Conservation (phyloP, 2,888 invertebrate genomes). For the Lepidocyrtinus sp. region DNA sequence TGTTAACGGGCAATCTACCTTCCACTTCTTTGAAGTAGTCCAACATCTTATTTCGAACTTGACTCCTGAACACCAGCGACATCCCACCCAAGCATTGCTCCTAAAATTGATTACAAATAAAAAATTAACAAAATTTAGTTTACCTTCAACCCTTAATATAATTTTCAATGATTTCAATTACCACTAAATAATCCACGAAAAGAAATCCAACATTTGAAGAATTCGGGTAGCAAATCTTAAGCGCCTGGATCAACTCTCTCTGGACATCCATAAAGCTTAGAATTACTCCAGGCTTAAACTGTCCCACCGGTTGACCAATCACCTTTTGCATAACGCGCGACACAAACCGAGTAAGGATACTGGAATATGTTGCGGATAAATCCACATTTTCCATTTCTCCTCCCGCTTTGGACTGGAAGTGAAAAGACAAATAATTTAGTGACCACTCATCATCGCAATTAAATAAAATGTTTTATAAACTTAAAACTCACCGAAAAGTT, state of each 20-base stretch:
- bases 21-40: constrained; percentile 41
- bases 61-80: constrained; percentile 44
- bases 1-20: too few species aligned
- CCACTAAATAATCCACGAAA: constrained; percentile 59
- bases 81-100: constrained; percentile 60
- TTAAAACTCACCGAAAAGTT: constrained; percentile 62
- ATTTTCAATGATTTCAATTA: constrained; percentile 33
- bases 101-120: constrained; percentile 36
- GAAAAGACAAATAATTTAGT: not conserved
- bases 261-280: constrained; percentile 49
- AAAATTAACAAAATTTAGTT: not conserved
- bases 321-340: constrained; percentile 52
- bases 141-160: not conserved
- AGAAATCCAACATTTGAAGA: constrained; percentile 56
- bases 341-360: constrained; percentile 61
- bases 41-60: constrained; percentile 25
- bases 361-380: constrained; percentile 56
- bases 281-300: constrained; percentile 39
- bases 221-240: constrained; percentile 59
- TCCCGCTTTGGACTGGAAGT: constrained; percentile 45
- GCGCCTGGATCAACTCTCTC: constrained; percentile 53
- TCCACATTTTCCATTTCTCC: constrained; percentile 49
- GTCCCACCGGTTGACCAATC: constrained; percentile 38
- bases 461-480: not conserved
- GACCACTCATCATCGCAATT: too few species aligned